Conservation (phyloP, 2,888 invertebrate species). For the Oligia latruncula region DNA sequence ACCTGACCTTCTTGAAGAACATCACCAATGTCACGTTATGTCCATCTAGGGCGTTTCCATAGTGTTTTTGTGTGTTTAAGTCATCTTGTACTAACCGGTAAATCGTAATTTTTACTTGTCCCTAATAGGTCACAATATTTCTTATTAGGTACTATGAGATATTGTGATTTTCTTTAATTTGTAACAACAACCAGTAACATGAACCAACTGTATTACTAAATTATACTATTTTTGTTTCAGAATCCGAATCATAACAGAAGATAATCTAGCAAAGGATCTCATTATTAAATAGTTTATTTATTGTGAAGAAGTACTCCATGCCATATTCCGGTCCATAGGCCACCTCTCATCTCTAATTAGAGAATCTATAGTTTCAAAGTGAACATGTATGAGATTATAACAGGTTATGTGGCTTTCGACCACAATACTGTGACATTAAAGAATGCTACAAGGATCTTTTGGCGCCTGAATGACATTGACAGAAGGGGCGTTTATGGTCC, state of each 20-base stretch:
- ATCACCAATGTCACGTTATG: neutral
- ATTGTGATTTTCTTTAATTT: neutral
- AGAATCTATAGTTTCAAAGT: neutral
- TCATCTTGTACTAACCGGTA: neutral
- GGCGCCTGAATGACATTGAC: neutral
- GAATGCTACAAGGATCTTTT: neutral
- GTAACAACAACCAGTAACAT: too few species aligned
- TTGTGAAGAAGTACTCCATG: slow-evolving; percentile 12
- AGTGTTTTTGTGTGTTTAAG: neutral
- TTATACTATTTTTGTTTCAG: slow-evolving; percentile 46
- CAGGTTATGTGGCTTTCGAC: neutral
- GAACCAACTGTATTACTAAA: neutral
- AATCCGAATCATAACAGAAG: slow-evolving; percentile 45
- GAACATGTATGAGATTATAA: slow-evolving; percentile 3
- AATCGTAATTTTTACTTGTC: neutral
- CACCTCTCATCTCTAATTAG: neutral
- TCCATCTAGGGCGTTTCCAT: neutral
- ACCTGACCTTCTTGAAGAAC: too few species aligned
- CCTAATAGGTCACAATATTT: too few species aligned
- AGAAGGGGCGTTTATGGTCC: neutral
- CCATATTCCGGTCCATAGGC: neutral
- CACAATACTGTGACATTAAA: neutral
- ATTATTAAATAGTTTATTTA: slow-evolving; percentile 54
- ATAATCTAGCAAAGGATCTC: slow-evolving; percentile 54
- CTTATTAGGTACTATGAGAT: too few species aligned